A percentile compares a stretch with the other conserved stretches of the same genome.
Conservation (phyloP, 1,140 invertebrate genomes). For the Temnothorax longispinosus region DNA sequence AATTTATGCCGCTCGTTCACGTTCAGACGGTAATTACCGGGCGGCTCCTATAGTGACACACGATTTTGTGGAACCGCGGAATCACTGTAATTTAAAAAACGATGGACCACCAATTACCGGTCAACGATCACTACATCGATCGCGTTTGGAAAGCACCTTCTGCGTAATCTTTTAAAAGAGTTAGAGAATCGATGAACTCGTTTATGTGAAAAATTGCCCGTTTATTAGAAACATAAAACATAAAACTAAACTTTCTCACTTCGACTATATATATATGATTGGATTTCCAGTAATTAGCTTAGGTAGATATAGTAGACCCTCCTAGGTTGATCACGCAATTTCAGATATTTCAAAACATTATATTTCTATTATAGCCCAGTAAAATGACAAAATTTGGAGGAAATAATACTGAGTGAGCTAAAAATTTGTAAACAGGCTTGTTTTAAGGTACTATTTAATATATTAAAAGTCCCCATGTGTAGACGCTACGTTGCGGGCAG, state of each 20-base stretch:
- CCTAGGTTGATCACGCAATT: background rate
- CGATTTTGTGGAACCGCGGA: conserved; percentile 19
- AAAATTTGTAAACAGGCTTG: too few species aligned
- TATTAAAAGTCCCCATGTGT: too few species aligned
- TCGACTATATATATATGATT: conserved; percentile 1
- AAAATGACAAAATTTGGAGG: too few species aligned
- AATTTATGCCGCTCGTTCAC: conserved; percentile 63
- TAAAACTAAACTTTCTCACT: background rate
- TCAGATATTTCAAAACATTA: conserved; percentile 1
- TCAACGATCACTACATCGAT: conserved; percentile 58
- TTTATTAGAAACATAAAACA: conserved; percentile 38
- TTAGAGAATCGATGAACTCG: conserved; percentile 48
- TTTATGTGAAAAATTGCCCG: background rate
- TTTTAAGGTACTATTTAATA: too few species aligned
- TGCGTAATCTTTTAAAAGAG: conserved; percentile 61
- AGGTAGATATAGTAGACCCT: background rate
- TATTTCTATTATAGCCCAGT: background rate
- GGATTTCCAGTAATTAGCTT: background rate
- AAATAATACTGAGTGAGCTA: too few species aligned
- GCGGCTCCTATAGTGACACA: background rate
- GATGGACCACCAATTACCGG: conserved; percentile 55
- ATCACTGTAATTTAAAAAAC: conserved; percentile 41
- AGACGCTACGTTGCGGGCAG: too few species aligned
- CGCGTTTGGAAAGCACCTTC: conserved; percentile 21
- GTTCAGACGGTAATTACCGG: conserved; percentile 58